Evolutionary conservation across 2,797 vertebrate species (phyloP).

Genomic region (Kryptolebias ocellatus): DNA sequence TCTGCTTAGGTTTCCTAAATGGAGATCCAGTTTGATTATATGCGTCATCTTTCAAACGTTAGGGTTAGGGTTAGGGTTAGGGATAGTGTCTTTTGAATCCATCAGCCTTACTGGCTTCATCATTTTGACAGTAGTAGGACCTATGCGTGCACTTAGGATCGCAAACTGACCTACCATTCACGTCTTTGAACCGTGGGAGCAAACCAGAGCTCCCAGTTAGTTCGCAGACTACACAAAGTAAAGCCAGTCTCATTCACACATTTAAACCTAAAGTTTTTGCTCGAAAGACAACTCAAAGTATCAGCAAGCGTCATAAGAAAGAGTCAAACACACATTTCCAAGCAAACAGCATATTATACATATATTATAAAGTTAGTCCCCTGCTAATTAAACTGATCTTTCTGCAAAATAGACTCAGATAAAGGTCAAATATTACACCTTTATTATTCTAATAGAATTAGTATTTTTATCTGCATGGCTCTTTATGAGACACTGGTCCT

Average conservation of each 20-base stretch:
- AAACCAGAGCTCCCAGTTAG: background rate
- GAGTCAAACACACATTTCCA: background rate
- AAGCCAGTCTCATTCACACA: background rate
- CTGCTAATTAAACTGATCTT: background rate
- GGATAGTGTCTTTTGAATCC: too few relatives aligned
- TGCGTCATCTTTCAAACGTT: too few relatives aligned
- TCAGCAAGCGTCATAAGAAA: background rate
- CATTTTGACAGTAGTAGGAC: too few relatives aligned
- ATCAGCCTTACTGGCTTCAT: too few relatives aligned
- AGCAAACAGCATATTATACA: background rate
- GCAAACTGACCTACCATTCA: background rate
- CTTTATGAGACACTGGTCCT: background rate
- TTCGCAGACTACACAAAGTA: background rate
- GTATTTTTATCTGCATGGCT: background rate
- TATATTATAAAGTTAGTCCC: background rate
- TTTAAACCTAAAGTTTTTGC: background rate
- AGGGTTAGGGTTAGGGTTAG: too few relatives aligned
- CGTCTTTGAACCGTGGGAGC: background rate
- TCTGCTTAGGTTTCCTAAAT: slow-evolving; percentile 4
- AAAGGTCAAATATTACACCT: background rate
- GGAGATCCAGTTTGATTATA: background rate
- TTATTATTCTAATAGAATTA: too few relatives aligned
- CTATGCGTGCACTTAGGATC: background rate
- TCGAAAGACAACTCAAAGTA: background rate
- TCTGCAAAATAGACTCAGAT: background rate